These are phyloP conservation scores for Sciurus vulgaris DNA, from an alignment of 2,797 vertebrate genomes.

Conservation along the genomic window DNA sequence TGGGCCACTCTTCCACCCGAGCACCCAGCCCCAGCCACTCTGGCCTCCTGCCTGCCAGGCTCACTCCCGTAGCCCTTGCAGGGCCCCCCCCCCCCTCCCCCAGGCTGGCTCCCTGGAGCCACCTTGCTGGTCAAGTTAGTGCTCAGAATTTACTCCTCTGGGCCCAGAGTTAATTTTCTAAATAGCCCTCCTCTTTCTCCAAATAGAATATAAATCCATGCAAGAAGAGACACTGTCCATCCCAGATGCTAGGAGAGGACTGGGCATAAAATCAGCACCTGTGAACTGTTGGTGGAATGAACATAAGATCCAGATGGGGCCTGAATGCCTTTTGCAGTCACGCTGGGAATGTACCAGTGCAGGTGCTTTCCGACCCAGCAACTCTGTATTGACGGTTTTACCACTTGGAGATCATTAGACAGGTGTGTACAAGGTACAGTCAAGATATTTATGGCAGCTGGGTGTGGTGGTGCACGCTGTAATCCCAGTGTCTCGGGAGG, in stretches of 20 bases:
- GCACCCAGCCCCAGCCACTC: neutral
- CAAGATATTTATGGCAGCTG: neutral
- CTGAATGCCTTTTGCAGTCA: neutral
- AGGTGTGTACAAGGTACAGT: neutral
- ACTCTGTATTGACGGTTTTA: neutral
- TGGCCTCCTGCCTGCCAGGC: neutral
- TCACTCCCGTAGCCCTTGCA: neutral
- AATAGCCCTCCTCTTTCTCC: neutral
- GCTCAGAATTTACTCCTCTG: neutral
- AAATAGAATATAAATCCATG: neutral
- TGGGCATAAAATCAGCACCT: neutral
- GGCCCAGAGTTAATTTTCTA: neutral
- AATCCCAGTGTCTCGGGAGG: too few species aligned
- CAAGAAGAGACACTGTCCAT: neutral
- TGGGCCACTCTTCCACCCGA: neutral
- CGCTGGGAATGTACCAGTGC: accelerated
- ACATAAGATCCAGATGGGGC: neutral
- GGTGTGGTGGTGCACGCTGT: too few species aligned
- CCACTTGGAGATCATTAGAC: neutral
- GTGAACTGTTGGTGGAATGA: accelerated
- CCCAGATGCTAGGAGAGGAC: neutral
- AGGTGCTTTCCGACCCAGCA: neutral
- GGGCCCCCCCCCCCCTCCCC: neutral
- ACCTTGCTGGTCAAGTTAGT: neutral
- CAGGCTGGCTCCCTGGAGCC: neutral